A percentile compares a stretch with the other conserved stretches of the same genome.
Conservation (phyloP, 2,113 vertebrate species). For the Chrysemys picta region DNA sequence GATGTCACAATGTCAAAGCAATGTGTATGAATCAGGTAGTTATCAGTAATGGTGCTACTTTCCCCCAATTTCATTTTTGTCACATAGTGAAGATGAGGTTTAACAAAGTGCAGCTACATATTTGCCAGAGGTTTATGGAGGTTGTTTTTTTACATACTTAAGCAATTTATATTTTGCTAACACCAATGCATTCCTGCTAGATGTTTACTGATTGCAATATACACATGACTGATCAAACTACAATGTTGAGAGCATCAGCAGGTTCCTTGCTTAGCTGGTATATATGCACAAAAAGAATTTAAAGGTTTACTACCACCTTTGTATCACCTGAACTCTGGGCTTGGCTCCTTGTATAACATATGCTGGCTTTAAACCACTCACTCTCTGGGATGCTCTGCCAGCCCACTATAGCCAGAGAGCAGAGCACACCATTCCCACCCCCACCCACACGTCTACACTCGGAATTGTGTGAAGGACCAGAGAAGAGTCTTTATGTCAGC, state of each 20-base stretch:
- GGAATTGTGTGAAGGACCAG: not conserved
- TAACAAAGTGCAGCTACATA: slow-evolving; percentile 20
- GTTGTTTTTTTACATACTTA: slow-evolving; percentile 14
- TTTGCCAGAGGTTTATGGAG: not conserved
- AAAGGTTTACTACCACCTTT: not conserved
- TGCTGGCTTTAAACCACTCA: accelerated
- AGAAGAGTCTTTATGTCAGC: not conserved
- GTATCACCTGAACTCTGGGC: not conserved
- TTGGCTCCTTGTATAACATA: not conserved
- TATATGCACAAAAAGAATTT: slow-evolving; percentile 8
- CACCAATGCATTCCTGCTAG: slow-evolving; percentile 25
- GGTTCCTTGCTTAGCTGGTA: slow-evolving; percentile 12
- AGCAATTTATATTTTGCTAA: slow-evolving; percentile 53
- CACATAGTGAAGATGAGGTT: not conserved
- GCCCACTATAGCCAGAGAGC: not conserved
- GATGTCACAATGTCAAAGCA: not conserved
- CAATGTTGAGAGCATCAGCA: not conserved
- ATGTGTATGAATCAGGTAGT: not conserved
- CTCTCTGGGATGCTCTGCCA: not conserved
- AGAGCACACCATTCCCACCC: not conserved
- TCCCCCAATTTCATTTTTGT: slow-evolving; percentile 7
- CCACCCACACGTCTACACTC: accelerated
- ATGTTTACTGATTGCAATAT: slow-evolving; percentile 31
- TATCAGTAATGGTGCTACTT: not conserved
- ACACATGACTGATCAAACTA: slow-evolving; percentile 20